These are phyloP conservation scores for Scolopax rusticola DNA, from an alignment of 2,797 vertebrate species.

Conservation along the genomic window DNA sequence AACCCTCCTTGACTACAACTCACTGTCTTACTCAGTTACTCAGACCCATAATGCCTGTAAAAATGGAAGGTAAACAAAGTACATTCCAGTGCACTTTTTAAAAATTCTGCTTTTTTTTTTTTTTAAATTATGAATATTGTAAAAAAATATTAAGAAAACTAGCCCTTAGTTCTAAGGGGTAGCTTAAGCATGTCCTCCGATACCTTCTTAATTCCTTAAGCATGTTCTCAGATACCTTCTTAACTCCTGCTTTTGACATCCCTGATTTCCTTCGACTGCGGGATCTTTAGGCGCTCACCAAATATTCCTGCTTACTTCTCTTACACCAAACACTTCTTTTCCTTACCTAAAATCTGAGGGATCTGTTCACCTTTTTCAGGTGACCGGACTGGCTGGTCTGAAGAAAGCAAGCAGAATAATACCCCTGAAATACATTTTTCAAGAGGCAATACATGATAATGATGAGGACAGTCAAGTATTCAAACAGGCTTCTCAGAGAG, in stretches of 20 bases:
- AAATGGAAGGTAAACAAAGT: not conserved
- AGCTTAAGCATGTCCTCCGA: not conserved
- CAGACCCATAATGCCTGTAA: not conserved
- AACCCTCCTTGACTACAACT: not conserved
- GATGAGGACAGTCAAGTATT: not conserved
- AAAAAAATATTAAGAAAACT: not conserved
- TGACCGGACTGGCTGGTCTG: not conserved
- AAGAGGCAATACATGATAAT: not conserved
- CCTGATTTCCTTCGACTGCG: not conserved
- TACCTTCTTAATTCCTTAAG: not conserved
- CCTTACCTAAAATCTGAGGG: not conserved
- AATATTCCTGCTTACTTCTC: not conserved
- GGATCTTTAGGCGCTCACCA: not conserved
- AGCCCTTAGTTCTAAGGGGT: not conserved
- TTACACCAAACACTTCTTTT: not conserved
- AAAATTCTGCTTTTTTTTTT: accelerated
- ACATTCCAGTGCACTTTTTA: not conserved
- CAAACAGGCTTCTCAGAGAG: not conserved
- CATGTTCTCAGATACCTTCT: not conserved
- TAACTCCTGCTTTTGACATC: not conserved
- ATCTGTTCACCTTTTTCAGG: not conserved
- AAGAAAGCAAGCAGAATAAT: not conserved
- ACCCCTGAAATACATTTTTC: not conserved
- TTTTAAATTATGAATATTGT: not conserved
- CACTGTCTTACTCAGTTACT: not conserved